Percentiles rank a stretch among this genome's conserved stretches.
phyloP scores from a whole-genome alignment of 2,888 invertebrate species.

The Diabrotica balteata region DNA sequence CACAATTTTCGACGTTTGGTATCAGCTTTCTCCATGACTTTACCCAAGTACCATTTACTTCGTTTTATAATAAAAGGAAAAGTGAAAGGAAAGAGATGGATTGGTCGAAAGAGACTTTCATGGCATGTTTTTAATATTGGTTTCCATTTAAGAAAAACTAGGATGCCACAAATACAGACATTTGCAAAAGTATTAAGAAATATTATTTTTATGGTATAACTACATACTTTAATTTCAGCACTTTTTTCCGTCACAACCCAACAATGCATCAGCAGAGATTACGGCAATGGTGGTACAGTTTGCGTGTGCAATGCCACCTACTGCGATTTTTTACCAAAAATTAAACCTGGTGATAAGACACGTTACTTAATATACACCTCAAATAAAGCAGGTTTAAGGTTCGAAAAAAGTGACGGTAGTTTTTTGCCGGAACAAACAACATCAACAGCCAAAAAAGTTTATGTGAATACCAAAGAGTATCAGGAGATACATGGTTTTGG shows the following conservation, averaged over 20 bases:
- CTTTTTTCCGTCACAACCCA: not conserved
- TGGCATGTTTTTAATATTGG: no score
- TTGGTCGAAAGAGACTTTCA: no score
- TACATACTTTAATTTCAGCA: no score
- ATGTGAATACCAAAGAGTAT: constrained; percentile 47
- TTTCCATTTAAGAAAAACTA: no score
- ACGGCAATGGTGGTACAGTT: constrained; percentile 6
- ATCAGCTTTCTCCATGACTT: no score
- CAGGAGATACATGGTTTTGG: constrained; percentile 86
- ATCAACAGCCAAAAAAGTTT: not conserved
- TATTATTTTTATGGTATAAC: no score
- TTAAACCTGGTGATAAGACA: not conserved
- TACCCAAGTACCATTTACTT: no score
- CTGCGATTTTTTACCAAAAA: constrained; percentile 16
- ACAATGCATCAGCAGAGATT: constrained; percentile 5
- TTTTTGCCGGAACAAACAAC: not conserved
- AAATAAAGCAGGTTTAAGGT: constrained; percentile 14
- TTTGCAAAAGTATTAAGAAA: no score
- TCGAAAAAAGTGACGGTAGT: constrained; percentile 6
- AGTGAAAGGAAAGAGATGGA: no score
- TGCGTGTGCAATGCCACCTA: constrained; percentile 22
- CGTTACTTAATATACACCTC: constrained; percentile 16
- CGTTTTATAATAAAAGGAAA: no score
- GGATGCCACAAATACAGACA: no score
- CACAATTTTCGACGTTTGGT: no score